Evolutionary conservation across 2,797 vertebrate species (phyloP).

Genomic region (Odontamblyopus rebecca): DNA sequence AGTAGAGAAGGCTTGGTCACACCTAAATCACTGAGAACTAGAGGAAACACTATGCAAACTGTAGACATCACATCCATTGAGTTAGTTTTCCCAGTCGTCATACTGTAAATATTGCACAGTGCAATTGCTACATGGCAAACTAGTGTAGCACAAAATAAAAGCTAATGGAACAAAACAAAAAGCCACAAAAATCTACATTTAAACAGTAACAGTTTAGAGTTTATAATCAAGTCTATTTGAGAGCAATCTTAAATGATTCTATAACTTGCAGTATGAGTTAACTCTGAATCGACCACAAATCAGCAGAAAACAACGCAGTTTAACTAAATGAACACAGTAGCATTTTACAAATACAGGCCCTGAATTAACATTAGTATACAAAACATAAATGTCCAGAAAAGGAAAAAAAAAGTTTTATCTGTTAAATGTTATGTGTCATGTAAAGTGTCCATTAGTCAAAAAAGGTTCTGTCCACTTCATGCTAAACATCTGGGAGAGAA

Average conservation of each 20-base stretch:
- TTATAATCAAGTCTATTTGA: conserved; percentile 86
- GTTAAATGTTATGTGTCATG: conserved; percentile 66
- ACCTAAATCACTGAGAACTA: conserved; percentile 99
- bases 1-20: conserved; percentile 99
- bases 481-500: conserved; percentile 37
- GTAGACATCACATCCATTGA: conserved; percentile 99
- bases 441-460: conserved; percentile 50
- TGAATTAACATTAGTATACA: conserved; percentile 87
- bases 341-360: conserved; percentile 88
- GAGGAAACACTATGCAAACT: conserved; percentile 99
- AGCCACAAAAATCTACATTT: conserved; percentile 84
- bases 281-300: conserved; percentile 83
- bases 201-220: conserved; percentile 94
- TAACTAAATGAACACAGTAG: conserved; percentile 85
- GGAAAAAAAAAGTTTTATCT: conserved; percentile 53
- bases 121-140: conserved; percentile 99
- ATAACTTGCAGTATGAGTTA: conserved; percentile 98
- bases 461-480: conserved; percentile 63
- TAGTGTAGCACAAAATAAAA: conserved; percentile 97
- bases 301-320: conserved; percentile 69
- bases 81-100: conserved; percentile 96
- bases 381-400: conserved; percentile 77
- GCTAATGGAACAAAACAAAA: conserved; percentile 78
- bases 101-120: conserved; percentile 99
- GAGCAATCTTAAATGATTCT: conserved; percentile 87